Conservation (phyloP, 2,113 vertebrate genomes). For the Campylorhamphus procurvoides region DNA sequence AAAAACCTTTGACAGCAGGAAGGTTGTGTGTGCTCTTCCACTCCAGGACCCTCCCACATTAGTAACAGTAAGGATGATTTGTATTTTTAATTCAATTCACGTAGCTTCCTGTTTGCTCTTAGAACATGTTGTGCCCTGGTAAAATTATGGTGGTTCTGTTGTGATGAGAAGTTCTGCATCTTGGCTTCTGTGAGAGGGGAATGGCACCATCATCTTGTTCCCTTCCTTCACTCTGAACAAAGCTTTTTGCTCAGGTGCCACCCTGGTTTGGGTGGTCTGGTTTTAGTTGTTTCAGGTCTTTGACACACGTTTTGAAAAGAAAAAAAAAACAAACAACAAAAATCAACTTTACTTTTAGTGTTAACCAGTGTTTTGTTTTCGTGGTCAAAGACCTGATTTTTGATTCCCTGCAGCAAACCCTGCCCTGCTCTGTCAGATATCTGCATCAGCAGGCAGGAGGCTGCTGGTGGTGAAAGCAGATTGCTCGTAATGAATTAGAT, state of each 20-base stretch:
- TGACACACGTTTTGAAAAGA: not conserved
- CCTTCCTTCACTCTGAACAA: not conserved
- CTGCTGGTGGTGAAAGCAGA: conserved; percentile 73
- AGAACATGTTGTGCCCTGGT: not conserved
- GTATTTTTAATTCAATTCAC: not conserved
- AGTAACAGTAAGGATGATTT: not conserved
- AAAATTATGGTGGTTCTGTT: not conserved
- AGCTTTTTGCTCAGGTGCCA: not conserved
- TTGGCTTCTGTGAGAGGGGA: not conserved
- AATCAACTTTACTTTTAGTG: not conserved
- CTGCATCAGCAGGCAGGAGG: conserved; percentile 21
- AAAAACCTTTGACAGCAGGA: not conserved
- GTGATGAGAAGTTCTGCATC: not conserved
- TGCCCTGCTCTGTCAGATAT: conserved; percentile 63
- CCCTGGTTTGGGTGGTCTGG: not conserved
- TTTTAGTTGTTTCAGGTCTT: not conserved
- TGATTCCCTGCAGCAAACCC: not conserved
- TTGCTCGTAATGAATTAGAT: conserved; percentile 81
- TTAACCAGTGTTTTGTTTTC: not conserved
- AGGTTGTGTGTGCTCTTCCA: not conserved
- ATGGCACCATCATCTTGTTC: not conserved
- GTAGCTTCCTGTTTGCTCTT: not conserved
- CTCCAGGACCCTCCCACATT: not conserved
- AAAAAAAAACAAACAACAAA: not conserved
- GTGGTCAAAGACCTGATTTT: not conserved